Base-by-base conservation (phyloP, 2,888 invertebrate genomes). In the Mycalesis mineus region DNA sequence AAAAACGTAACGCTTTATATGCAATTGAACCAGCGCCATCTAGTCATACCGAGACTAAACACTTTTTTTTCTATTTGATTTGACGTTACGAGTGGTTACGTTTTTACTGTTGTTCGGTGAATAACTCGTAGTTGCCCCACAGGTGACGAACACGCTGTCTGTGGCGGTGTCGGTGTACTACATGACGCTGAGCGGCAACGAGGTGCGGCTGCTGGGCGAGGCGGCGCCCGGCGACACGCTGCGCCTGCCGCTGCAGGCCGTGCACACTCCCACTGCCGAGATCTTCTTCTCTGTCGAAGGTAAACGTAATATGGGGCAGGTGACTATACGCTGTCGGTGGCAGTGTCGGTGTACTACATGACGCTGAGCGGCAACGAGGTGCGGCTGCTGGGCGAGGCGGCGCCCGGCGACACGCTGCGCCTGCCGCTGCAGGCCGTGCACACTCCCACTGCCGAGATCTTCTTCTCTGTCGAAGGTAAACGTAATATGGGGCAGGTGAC, bases 401-500 rank as follows among this genome's bases (percentile, higher is more conserved):
- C 90, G 58, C 93, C 96, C 0, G 92, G 92, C 7, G 91, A 92
- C 54, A 79, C 88, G 0, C 91, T 96, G 65, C 94, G 97, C 74
- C 87, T 98, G 44, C 98, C 98, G 0, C 80, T 98, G 51, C 93
- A 95, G 68, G 95, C 96, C 2, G 95, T 98, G 13, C 98, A 98
- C 78, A 95, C 97, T 0, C 93, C 94, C 7, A 93, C 94, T 0
- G 95, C 95, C 55, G 97, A 97, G 78, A 88, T 99, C 65, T 97
- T 95, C 90, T 97, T 98, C 86, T 95, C 95, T n/a, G 92, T 96
- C 5, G 91, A 93, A 69, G 94, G 94, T 91, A 29, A 8, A 1
- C 86, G 71, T 28, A n/a, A n/a, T n/a, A n/a, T n/a, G n/a, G n/a
- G n/a, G n/a, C n/a, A n/a, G n/a, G n/a, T n/a, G n/a, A n/a, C n/a